Evolutionary conservation across 2,113 vertebrate species (phyloP), one percentile per base, ranked within the genome.

Genomic region (Pollachius pollachius): DNA sequence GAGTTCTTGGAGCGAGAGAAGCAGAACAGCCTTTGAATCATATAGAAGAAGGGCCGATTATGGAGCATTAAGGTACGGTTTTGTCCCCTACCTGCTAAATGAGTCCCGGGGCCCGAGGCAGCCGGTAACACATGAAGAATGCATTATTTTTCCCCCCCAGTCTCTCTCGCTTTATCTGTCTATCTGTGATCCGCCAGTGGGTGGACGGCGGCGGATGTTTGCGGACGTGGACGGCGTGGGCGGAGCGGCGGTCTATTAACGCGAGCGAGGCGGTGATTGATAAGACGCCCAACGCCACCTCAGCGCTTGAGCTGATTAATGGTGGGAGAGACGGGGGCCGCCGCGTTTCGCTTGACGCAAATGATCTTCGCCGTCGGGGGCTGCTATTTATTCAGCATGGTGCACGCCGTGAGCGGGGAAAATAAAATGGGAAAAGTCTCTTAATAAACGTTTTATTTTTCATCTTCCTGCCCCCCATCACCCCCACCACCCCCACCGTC

Each of bases 61-160:
- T 81, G 73, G 72, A 69, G 79, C 78, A 81, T 86, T 84, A 87
- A 87, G 70, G 76, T 34, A 64, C 84, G 72, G 76, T 83, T 86
- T 82, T 82, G 76, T 69, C 67, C 52, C 75, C 58, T 71, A 75
- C 71, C 70, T 80, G 37, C 71, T 62, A 82, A 85, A 89, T 64
- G 65, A 84, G 72, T 87, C 77, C 72, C 81, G 17, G 1, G 74
- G 77, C 83, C 74, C 64, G 63, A 67, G 54, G 25, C 56, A 18
- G 25, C 54, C 30, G 56, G 19, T 18, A 56, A 13, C 16, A 68
- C n/a, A 17, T 21, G 7, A 61, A 21, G 1, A 13, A 19, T 18
- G 23, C 57, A 64, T 58, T n/a, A 1, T 8, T 27, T 7, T n/a
- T 34, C 21, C 23, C 56, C 19, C 19, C 41, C 17, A 18, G 30